A percentile compares a stretch with the other conserved stretches of the same genome.
phyloP scores from a whole-genome alignment of 1,140 invertebrate genomes.

The Drosophila bocqueti region DNA sequence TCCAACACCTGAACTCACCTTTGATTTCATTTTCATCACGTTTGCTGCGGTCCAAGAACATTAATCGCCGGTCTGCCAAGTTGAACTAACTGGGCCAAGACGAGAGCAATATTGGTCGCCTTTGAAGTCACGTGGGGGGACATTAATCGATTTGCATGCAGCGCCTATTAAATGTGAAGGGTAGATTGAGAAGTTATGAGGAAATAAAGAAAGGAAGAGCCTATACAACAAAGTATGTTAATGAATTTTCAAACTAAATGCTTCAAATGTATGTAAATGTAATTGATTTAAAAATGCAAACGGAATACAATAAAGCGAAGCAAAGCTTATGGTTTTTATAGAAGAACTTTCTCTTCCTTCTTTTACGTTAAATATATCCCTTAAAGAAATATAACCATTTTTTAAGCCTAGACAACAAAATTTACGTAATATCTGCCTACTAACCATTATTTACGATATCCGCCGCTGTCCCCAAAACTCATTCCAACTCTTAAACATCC shows the following conservation, averaged over 20 bases:
- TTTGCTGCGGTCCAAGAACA: slow-evolving; percentile 42
- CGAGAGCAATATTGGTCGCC: not conserved
- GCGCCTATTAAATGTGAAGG: not conserved
- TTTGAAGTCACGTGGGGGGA: not conserved
- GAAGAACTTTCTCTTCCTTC: not conserved
- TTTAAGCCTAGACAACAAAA: too few species aligned
- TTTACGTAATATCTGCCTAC: not conserved
- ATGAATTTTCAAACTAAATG: too few species aligned
- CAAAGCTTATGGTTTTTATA: not conserved
- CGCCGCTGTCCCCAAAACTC: slow-evolving; percentile 8
- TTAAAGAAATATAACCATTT: too few species aligned
- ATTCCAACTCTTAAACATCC: slow-evolving; percentile 8
- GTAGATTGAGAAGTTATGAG: slow-evolving; percentile 5
- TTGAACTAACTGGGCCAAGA: slow-evolving; percentile 55
- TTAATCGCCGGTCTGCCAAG: slow-evolving; percentile 14
- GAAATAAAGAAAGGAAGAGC: not conserved
- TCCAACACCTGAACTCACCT: slow-evolving; percentile 33
- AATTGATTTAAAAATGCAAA: not conserved
- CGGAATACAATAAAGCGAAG: too few species aligned
- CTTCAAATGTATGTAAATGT: too few species aligned
- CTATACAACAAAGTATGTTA: not conserved
- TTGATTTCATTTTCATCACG: slow-evolving; percentile 31
- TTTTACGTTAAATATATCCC: too few species aligned
- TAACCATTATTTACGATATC: slow-evolving; percentile 16
- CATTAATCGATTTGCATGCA: slow-evolving; percentile 64